Evolutionary conservation across 2,797 vertebrate species (phyloP), one percentile per base, ranked within the genome.

Genomic region (Argentina silus): DNA sequence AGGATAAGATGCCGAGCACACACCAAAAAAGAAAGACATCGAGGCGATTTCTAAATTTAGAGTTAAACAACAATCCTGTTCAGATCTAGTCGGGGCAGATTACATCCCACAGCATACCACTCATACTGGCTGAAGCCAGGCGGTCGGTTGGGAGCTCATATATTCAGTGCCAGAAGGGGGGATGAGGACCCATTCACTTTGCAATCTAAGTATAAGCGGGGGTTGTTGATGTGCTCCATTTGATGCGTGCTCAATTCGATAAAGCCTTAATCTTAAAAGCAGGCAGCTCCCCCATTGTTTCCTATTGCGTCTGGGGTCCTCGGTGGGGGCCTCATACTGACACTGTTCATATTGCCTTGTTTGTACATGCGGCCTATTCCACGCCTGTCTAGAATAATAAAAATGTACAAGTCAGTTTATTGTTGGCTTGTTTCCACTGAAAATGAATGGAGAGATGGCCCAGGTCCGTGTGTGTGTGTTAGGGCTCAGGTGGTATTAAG

Each of bases 321-420:
- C 21, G 48, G 80, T 79, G 82, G 73, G 81, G 77, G 84, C 81
- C 55, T 51, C 79, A 73, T 77, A 73, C 80, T 75, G 77, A 89
- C 85, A 85, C 83, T 81, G 78, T 82, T 89, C 84, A 87, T 90
- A 89, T 91, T 86, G 81, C 77, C 85, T 87, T 86, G 82, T 93
- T 91, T 91, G 86, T 89, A 83, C 84, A 84, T 86, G 80, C 82
- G 67, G 73, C 66, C 85, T 70, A 86, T 90, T 88, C 85, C 87
- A 86, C 86, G 85, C 76, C 89, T 89, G 90, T 92, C 91, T 80
- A 84, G 82, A 92, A 90, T 90, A 90, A 93, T 92, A 88, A 84
- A 89, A 86, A 88, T 78, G 84, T 85, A 90, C 86, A 91, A 83
- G 84, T 86, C 80, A 86, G 86, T 87, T 90, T 89, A 89, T 88